Evolutionary conservation across 2,113 vertebrate species (phyloP).

Genomic region (Neodon shergylaensis): DNA sequence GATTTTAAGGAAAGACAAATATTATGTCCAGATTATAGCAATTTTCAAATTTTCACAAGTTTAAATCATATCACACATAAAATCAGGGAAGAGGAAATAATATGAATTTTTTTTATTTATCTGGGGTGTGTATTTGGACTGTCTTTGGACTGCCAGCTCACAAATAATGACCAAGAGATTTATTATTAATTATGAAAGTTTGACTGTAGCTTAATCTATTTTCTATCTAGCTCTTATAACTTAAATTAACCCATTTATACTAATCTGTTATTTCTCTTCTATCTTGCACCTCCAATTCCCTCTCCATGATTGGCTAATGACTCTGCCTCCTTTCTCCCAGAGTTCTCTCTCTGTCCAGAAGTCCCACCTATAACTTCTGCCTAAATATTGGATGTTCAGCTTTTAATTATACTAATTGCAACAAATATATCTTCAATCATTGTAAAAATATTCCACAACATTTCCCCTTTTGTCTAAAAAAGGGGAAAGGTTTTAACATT

Average conservation of each 20-base stretch:
- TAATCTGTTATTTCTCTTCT: neutral
- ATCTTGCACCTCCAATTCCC: neutral
- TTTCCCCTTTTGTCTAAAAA: neutral
- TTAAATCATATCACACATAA: neutral
- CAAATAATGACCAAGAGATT: neutral
- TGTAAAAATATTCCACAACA: neutral
- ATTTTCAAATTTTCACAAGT: neutral
- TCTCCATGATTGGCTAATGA: neutral
- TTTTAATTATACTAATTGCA: neutral
- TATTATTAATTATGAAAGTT: neutral
- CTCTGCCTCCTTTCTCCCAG: neutral
- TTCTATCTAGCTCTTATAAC: neutral
- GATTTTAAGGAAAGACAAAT: no score
- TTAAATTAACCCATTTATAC: neutral
- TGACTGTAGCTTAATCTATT: neutral
- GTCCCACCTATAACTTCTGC: neutral
- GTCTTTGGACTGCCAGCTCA: neutral
- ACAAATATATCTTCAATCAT: neutral
- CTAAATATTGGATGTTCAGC: neutral
- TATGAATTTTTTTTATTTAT: neutral
- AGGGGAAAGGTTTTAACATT: no score
- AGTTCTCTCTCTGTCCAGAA: neutral
- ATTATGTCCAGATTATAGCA: neutral
- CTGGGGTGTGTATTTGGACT: neutral
- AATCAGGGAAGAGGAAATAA: neutral